Evolutionary conservation across 2,113 vertebrate genomes (phyloP), one percentile per base, ranked within the genome.

Genomic region (Silurus asotus): DNA sequence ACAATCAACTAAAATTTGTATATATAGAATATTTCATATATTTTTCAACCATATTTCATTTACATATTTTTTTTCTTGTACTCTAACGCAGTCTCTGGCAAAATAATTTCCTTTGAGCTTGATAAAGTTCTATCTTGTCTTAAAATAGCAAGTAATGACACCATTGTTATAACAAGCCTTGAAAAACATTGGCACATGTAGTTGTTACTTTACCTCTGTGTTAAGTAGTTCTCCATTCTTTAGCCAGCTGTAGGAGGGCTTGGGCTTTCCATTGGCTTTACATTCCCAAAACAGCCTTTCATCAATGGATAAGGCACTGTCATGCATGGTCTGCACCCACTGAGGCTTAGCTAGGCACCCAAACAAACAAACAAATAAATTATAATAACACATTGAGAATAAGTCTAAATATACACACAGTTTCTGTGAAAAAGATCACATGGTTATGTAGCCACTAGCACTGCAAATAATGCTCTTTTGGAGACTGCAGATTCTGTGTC

Each of bases 241-340:
- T 91, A 98, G 90, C 97, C 97, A 98, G 37, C 94, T 95, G 88
- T 98, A 97, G 0, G 96, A 97, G 1, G 97, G 96, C 88, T 96
- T 97, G 84, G 97, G 97, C 81, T 97, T 98, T 49, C 97, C 97
- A 79, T 94, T 96, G 1, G 97, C 97, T 77, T 94, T 95, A 84
- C 97, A 99, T 67, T 97, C 96, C 97, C 97, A 98, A 85, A 92
- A 91, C 2, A 98, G 92, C 9, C 90, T 94, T 88, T 98, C 97
- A 83, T 97, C 97, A 45, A 98, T 96, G 17, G 97, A 94, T 77
- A 94, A 91, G 62, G 97, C 96, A 13, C 88, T 89, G 76, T 98
- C 96, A 87, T 93, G 93, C 92, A 98, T 95, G 23, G 90, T 94
- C 92, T 97, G 97, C 77, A 97, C 90, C 97, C 97, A 99, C 90